Evolutionary conservation across 2,797 vertebrate species (phyloP).

Genomic region (Ptychobarbus kaznakovi): DNA sequence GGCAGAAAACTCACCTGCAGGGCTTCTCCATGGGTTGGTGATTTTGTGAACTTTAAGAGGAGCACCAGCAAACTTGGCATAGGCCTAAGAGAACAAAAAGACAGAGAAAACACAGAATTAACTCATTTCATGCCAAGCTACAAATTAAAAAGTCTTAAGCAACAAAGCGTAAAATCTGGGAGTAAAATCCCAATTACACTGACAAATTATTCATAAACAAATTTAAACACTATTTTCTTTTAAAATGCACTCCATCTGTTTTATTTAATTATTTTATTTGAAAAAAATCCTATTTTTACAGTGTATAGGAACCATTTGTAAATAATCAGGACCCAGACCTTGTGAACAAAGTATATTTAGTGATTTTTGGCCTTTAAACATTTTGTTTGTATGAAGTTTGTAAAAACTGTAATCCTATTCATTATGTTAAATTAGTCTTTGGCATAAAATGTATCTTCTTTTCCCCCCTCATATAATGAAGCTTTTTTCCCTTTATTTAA

Average conservation of each 20-base stretch:
- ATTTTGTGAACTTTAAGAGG: conserved; percentile 83
- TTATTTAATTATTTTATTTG: too few species aligned
- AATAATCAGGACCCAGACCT: neutral
- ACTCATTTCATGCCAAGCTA: neutral
- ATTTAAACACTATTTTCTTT: neutral
- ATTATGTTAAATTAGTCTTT: neutral
- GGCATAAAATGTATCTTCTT: too few species aligned
- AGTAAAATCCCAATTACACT: neutral
- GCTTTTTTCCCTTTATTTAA: neutral
- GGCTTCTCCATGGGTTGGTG: conserved; percentile 82
- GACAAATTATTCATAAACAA: neutral
- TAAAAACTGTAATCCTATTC: neutral
- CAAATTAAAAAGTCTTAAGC: conserved; percentile 2
- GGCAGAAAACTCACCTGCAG: conserved; percentile 74
- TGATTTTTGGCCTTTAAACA: neutral
- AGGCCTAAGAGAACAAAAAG: conserved; percentile 71
- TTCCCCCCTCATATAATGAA: neutral
- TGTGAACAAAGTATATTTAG: neutral
- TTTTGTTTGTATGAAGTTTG: neutral
- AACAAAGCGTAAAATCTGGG: neutral
- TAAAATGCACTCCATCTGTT: neutral
- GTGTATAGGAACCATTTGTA: neutral
- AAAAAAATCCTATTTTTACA: neutral
- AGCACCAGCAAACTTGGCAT: conserved; percentile 84
- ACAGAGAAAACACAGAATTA: neutral